A percentile compares a stretch with the other conserved stretches of the same genome.
phyloP scores from a whole-genome alignment of 1,140 invertebrate genomes.

The Drosophila triauraria region DNA sequence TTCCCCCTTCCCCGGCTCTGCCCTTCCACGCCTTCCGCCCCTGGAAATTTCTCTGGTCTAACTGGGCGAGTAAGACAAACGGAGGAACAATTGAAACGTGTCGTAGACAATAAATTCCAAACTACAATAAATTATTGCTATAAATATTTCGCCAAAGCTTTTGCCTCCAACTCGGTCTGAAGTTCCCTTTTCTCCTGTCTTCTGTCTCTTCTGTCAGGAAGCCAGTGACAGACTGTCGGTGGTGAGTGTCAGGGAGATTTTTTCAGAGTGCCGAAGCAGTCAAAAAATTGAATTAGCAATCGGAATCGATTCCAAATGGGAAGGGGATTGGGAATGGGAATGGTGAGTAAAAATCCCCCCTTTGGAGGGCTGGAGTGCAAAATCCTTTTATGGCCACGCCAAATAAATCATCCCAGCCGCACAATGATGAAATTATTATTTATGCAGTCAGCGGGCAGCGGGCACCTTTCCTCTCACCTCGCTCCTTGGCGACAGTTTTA shows the following conservation, averaged over 20 bases:
- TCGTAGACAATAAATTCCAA: conserved; percentile 84
- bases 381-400: conserved; percentile 72
- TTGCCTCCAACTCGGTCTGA: conserved; percentile 23
- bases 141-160: conserved; percentile 81
- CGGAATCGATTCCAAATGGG: conserved; percentile 29
- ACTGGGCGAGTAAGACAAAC: conserved; percentile 38
- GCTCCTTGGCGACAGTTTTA: conserved; percentile 17
- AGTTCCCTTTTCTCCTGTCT: conserved; percentile 15
- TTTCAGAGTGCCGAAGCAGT: conserved; percentile 26
- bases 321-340: not conserved
- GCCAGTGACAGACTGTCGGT: conserved; percentile 58
- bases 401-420: conserved; percentile 79
- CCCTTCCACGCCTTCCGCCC: not conserved
- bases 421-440: conserved; percentile 85
- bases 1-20: not conserved
- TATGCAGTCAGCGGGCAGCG: conserved; percentile 64
- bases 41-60: conserved; percentile 57
- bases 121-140: conserved; percentile 84
- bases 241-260: conserved; percentile 56
- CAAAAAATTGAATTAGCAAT: conserved; percentile 80
- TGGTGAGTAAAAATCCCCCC: conserved; percentile 18
- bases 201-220: conserved; percentile 33
- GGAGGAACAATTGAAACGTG: conserved; percentile 80
- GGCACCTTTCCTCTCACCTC: conserved; percentile 14
- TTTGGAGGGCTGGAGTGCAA: conserved; percentile 12